These are phyloP conservation scores for Fabriciana adippe DNA, from an alignment of 2,888 invertebrate species.

Conservation along the genomic window DNA sequence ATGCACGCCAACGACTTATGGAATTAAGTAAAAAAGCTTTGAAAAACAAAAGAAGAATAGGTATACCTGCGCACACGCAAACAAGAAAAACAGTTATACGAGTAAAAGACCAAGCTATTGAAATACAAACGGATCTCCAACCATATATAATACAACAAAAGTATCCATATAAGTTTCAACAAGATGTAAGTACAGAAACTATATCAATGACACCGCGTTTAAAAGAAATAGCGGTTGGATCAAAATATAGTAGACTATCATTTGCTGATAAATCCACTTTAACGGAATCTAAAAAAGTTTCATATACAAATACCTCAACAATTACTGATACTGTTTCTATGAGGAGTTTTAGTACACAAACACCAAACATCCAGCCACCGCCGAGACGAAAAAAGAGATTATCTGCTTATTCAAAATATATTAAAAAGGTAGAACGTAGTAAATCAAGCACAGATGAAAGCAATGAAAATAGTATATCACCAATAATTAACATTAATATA, in stretches of 20 bases:
- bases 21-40: slow-evolving; percentile 83
- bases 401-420: slow-evolving; percentile 48
- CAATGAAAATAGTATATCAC: slow-evolving; percentile 52
- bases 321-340: slow-evolving; percentile 64
- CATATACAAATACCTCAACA: slow-evolving; percentile 61
- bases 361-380: slow-evolving; percentile 55
- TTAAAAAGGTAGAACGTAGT: slow-evolving; percentile 46
- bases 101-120: slow-evolving; percentile 82
- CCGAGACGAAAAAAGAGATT: slow-evolving; percentile 62
- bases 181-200: slow-evolving; percentile 70
- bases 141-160: slow-evolving; percentile 59
- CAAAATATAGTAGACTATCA: slow-evolving; percentile 58
- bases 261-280: slow-evolving; percentile 59
- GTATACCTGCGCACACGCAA: slow-evolving; percentile 82
- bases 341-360: slow-evolving; percentile 64
- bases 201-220: slow-evolving; percentile 72
- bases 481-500: slow-evolving; percentile 83
- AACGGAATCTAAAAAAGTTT: slow-evolving; percentile 59
- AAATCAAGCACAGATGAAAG: slow-evolving; percentile 53
- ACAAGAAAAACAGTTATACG: slow-evolving; percentile 76
- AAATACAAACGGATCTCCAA: slow-evolving; percentile 79
- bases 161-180: slow-evolving; percentile 53
- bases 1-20: slow-evolving; percentile 81
- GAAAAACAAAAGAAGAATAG: slow-evolving; percentile 75
- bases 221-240: slow-evolving; percentile 72